phyloP scores from a whole-genome alignment of 2,888 invertebrate species.

The Tipula vernalis region DNA sequence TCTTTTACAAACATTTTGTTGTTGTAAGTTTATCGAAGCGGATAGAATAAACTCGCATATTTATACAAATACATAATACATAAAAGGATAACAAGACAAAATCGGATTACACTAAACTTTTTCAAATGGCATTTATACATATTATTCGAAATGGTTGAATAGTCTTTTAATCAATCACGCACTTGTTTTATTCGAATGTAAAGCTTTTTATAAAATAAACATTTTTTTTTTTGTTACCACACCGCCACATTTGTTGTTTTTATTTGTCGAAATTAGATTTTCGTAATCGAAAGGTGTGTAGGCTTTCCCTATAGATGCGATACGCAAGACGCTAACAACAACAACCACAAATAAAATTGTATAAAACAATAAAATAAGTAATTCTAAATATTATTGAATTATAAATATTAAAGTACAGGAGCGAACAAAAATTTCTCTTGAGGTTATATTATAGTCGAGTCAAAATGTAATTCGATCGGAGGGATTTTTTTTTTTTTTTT shows the following conservation, averaged over 20 bases:
- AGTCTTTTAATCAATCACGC: background rate
- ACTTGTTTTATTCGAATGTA: background rate
- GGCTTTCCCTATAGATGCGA: background rate
- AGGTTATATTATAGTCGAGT: background rate
- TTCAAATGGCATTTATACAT: background rate
- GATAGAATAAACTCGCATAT: background rate
- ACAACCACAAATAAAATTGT: background rate
- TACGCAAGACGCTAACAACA: background rate
- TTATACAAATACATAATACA: background rate
- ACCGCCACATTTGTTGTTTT: background rate
- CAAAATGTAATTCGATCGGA: background rate
- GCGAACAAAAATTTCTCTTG: background rate
- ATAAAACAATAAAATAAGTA: background rate
- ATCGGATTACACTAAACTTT: background rate
- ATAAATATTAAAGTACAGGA: background rate
- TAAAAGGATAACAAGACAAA: background rate
- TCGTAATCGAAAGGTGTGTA: background rate
- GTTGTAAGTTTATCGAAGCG: background rate
- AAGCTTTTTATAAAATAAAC: background rate
- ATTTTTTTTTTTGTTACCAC: background rate
- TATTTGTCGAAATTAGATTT: background rate
- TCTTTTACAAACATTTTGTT: background rate
- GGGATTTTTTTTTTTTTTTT: background rate
- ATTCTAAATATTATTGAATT: slow-evolving; percentile 4
- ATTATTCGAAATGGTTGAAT: background rate